A percentile compares a stretch with the other conserved stretches of the same genome.
Evolutionary conservation across 2,888 invertebrate species (phyloP).

Genomic region (Abscondita cerata): DNA sequence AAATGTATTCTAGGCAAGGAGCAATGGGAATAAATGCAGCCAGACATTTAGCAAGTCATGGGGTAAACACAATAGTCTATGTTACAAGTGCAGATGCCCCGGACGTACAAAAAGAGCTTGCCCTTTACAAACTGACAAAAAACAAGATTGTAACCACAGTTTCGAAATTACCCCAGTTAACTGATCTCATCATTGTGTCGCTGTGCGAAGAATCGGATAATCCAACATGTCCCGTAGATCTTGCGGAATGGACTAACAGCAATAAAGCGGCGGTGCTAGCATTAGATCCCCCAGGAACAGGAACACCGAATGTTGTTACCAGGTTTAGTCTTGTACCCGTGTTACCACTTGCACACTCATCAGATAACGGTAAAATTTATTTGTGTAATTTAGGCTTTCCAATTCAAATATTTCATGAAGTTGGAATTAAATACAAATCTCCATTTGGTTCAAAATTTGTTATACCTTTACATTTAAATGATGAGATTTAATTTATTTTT

Average conservation of each 20-base stretch:
- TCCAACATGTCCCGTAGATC: constrained; percentile 59
- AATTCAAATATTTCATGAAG: constrained; percentile 74
- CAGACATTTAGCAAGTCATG: constrained; percentile 83
- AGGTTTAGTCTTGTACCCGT: constrained; percentile 77
- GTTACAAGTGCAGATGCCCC: constrained; percentile 51
- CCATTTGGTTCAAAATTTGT: constrained; percentile 87
- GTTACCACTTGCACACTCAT: constrained; percentile 70
- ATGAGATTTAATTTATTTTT: constrained; percentile 27
- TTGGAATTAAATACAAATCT: constrained; percentile 80
- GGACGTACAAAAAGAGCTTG: constrained; percentile 67
- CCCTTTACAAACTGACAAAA: constrained; percentile 71
- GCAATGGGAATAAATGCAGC: constrained; percentile 78
- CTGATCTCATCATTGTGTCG: constrained; percentile 65
- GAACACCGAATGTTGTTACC: constrained; percentile 65
- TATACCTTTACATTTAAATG: constrained; percentile 70
- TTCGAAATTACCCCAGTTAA: constrained; percentile 59
- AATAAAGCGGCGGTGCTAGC: constrained; percentile 77
- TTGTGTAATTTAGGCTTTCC: constrained; percentile 88
- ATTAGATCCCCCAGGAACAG: constrained; percentile 76
- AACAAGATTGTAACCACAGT: constrained; percentile 65
- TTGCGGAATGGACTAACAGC: constrained; percentile 73
- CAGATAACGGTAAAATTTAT: constrained; percentile 76
- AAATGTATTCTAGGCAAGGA: constrained; percentile 55
- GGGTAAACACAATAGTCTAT: constrained; percentile 71
- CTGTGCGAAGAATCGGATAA: constrained; percentile 60